A percentile compares a stretch with the other conserved stretches of the same genome.
Conservation (phyloP, 2,888 invertebrate genomes). For the Nephrocerus scutellatus region DNA sequence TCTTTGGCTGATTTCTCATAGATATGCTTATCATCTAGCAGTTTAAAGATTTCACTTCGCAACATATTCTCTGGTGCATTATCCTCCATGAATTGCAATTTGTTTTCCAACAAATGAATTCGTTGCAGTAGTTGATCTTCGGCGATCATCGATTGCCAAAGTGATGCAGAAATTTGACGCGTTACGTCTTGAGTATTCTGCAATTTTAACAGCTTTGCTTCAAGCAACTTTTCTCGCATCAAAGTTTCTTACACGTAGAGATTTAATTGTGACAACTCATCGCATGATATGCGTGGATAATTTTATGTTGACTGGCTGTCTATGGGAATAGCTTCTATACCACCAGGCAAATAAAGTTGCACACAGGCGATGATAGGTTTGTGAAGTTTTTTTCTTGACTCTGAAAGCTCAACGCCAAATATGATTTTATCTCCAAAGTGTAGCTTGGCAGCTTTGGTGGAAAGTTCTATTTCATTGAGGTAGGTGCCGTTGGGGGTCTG, state of each 20-base stretch:
- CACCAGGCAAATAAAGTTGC: no score
- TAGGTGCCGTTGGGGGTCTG: conserved; percentile 95
- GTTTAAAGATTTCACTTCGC: no score
- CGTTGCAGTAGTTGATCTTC: no score
- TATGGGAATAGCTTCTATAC: conserved; percentile 80
- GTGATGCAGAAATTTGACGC: conserved; percentile 45
- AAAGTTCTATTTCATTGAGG: conserved; percentile 83
- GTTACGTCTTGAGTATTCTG: conserved; percentile 75
- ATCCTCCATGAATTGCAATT: conserved; percentile 67
- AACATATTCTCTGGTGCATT: no score
- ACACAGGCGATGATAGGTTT: no score
- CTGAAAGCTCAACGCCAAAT: conserved; percentile 94
- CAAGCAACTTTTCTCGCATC: no score
- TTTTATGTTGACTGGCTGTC: conserved; percentile 32
- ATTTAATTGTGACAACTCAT: no score
- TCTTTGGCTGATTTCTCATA: conserved; percentile 63
- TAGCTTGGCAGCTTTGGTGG: conserved; percentile 68
- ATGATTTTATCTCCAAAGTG: no score
- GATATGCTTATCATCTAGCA: conserved; percentile 25
- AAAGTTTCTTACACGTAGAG: no score
- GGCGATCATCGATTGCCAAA: conserved; percentile 75
- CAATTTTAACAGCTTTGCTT: no score
- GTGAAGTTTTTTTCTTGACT: conserved; percentile 79
- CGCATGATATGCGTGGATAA: no score
- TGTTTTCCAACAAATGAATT: conserved; percentile 86